A percentile compares a stretch with the other conserved stretches of the same genome.
Conservation (phyloP, 1,140 invertebrate species). For the Thaumatotibia leucotreta region DNA sequence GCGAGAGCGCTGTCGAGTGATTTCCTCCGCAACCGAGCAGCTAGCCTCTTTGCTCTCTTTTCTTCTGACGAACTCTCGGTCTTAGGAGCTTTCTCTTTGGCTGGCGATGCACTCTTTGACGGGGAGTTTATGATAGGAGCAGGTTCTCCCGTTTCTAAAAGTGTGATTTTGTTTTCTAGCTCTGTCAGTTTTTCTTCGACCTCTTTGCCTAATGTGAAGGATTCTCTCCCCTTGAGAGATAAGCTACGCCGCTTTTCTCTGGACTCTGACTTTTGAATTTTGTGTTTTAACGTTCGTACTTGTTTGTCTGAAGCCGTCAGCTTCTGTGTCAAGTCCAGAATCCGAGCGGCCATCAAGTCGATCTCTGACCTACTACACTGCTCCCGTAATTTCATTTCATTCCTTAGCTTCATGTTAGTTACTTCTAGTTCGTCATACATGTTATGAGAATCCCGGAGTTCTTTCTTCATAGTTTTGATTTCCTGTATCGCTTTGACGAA, state of each 20-base stretch:
- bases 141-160: slow-evolving; percentile 77
- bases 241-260: slow-evolving; percentile 87
- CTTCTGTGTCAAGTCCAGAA: slow-evolving; percentile 90
- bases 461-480: slow-evolving; percentile 88
- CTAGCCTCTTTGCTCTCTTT: slow-evolving; percentile 72
- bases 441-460: slow-evolving; percentile 87
- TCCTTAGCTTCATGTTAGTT: slow-evolving; percentile 83
- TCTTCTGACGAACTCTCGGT: slow-evolving; percentile 75
- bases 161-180: slow-evolving; percentile 85
- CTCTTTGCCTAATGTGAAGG: slow-evolving; percentile 87
- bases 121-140: slow-evolving; percentile 72
- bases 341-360: slow-evolving; percentile 87
- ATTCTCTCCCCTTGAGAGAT: slow-evolving; percentile 88
- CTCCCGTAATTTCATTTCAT: slow-evolving; percentile 82
- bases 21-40: slow-evolving; percentile 80
- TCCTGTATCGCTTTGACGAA: slow-evolving; percentile 90
- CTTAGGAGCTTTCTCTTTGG: slow-evolving; percentile 73
- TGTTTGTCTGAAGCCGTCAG: slow-evolving; percentile 89
- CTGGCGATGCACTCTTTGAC: slow-evolving; percentile 69
- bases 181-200: slow-evolving; percentile 89
- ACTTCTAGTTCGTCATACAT: slow-evolving; percentile 89
- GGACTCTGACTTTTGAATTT: slow-evolving; percentile 86
- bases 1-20: slow-evolving; percentile 82
- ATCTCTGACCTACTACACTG: slow-evolving; percentile 85
- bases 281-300: slow-evolving; percentile 86